Evolutionary conservation across 1,140 invertebrate species (phyloP), one percentile per base, ranked within the genome.

Genomic region (Tetraneura akinire): DNA sequence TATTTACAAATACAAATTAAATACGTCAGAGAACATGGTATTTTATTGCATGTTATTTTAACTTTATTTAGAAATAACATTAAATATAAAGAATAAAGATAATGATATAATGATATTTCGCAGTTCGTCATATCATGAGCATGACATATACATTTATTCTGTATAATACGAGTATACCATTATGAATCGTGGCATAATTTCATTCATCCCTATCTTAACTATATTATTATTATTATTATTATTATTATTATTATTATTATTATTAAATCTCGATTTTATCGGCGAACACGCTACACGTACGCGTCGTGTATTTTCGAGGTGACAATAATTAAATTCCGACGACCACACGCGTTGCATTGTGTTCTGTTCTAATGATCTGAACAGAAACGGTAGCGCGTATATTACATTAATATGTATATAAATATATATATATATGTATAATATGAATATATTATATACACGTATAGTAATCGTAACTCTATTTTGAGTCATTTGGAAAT

Each of bases 271-370:
- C 68, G 68, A 71, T 71, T 71, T 49, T 71, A 71, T 71, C 68
- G 18, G 68, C 55, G 55, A 62, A 78, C 74, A 78, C 74, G 55
- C 53, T 78, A 76, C 32, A 42, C 21, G 23, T 45, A 62, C 53
- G 29, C 74, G 55, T 37, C 53, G 53, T 78, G 74, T 78, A 78
- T 78, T 78, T 78, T 78, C 29, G 74, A 78, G 74, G 74, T 78
- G 74, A 78, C 74, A 78, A 78, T 78, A 78, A 78, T 78, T 78
- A 55, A 78, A 62, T 26, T 37, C 53, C 32, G 11, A 62, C 74
- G 74, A 78, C 74, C 74, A 78, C 74, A 78, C 74, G 55, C 74
- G 60, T 78, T 62, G 74, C 60, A 62, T 55, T 78, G 51, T 37
- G 26, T 78, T 62, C 37, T 62, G 11, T 47, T 37, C 32, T 78